Conservation (phyloP, 2,888 invertebrate species). For the Anodontia alba region DNA sequence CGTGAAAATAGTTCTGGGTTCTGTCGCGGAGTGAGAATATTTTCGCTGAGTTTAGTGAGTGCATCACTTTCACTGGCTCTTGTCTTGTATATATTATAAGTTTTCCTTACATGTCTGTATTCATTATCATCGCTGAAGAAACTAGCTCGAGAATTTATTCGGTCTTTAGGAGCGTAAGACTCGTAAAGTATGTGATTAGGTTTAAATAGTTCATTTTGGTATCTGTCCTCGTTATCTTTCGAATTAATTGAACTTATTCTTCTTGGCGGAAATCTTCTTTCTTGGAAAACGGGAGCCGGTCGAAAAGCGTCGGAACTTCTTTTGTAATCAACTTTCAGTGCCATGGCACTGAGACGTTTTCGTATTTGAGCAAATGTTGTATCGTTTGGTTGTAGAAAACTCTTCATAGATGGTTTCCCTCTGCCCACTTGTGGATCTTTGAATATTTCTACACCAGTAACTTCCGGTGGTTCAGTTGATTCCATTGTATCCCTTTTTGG, state of each 20-base stretch:
- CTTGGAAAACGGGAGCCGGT: constrained; percentile 45
- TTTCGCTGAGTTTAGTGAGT: constrained; percentile 37
- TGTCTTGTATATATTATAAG: not conserved
- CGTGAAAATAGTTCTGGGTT: constrained; percentile 60
- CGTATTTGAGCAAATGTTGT: constrained; percentile 47
- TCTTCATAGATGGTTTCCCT: constrained; percentile 15
- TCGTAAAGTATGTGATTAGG: constrained; percentile 16
- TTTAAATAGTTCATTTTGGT: not conserved
- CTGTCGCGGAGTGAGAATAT: constrained; percentile 53
- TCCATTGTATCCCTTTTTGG: not conserved
- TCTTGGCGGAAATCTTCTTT: constrained; percentile 38
- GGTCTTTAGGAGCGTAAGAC: not conserved
- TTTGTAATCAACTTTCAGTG: constrained; percentile 48
- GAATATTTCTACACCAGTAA: not conserved
- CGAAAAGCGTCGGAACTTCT: constrained; percentile 8
- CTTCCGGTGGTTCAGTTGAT: not conserved
- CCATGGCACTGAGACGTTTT: constrained; percentile 45
- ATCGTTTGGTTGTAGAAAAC: constrained; percentile 51
- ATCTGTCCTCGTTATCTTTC: constrained; percentile 26
- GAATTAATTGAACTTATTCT: constrained; percentile 56
- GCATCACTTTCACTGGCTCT: constrained; percentile 48
- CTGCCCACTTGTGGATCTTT: not conserved
- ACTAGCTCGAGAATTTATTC: constrained; percentile 37
- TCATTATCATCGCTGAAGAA: constrained; percentile 48
- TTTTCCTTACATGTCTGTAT: constrained; percentile 23